Base-by-base conservation (phyloP, 2,113 vertebrate species). In the Gasterosteus nipponicus region DNA sequence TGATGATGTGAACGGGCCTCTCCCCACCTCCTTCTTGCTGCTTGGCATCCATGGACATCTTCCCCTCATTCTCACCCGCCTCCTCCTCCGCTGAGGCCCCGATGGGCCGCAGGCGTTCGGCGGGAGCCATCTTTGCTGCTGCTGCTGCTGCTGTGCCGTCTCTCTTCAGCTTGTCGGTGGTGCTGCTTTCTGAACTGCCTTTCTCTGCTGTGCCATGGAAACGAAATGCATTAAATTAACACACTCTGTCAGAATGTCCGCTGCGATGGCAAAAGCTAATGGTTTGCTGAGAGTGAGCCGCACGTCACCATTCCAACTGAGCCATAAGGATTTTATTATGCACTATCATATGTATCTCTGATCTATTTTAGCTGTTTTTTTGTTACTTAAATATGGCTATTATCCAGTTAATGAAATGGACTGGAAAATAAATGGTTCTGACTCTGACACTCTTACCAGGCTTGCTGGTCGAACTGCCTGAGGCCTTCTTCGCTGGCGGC, bases 21-120 rank as follows among this genome's bases (percentile, higher is more conserved):
- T 93, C 92, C 33, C 89, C 83, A 4, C 82, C 83, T 31, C 31
- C 65, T 35, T 79, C 78, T 14, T 79, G 83, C 18, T 78, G 82
- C 42, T 87, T 88, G 75, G 77, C 76, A 7, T 92, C 88, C 10
- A 22, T 51, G 62, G 78, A 73, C 22, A 65, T 53, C 57, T 81
- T 82, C 53, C 61, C 75, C 10, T 71, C 73, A 1, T 75, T 58
- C 42, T 94, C 92, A 11, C 78, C 76, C 76, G 84, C 79, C 47
- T 93, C 89, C 68, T 94, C 87, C 62, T 94, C 93, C 0, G 91
- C 92, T 0, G 94, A 95, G 2, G 92, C 94, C 5, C 94, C 94
- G 0, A 94, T 87, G 19, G 94, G 94, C 51, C 93, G 80, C 78
- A 94, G 87, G 9, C 93, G 91, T 69, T 93, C 93, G 0, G 69